phyloP scores from a whole-genome alignment of 1,140 invertebrate species.

The Prorops nasuta region DNA sequence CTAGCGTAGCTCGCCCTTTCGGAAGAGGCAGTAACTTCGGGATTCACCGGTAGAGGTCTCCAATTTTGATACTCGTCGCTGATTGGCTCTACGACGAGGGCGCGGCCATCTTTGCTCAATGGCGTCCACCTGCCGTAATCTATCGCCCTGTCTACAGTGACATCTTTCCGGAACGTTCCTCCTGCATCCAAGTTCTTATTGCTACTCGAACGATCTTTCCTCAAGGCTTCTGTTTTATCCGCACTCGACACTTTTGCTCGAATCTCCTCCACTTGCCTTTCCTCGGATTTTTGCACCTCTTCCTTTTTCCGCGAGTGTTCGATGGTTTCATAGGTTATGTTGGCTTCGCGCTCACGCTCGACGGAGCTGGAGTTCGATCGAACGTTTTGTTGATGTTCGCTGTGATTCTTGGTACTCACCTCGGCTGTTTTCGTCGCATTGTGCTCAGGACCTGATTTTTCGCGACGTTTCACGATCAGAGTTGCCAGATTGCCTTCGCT shows the following conservation, averaged over 20 bases:
- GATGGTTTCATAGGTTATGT: too few relatives aligned
- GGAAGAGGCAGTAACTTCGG: neutral
- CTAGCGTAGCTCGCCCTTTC: neutral
- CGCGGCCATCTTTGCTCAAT: constrained; percentile 23
- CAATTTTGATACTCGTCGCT: constrained; percentile 35
- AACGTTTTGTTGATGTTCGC: neutral
- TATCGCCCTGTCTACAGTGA: constrained; percentile 12
- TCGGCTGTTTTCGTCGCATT: neutral
- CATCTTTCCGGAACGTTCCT: neutral
- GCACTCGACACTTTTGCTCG: constrained; percentile 12
- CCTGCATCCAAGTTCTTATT: neutral
- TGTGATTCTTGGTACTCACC: neutral
- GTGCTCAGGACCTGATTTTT: constrained; percentile 33
- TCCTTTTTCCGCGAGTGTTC: constrained; percentile 14
- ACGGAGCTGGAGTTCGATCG: neutral
- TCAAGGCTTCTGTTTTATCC: neutral
- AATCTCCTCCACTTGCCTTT: constrained; percentile 28
- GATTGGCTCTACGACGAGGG: constrained; percentile 8
- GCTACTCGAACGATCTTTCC: too few relatives aligned
- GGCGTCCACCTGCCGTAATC: constrained; percentile 43
- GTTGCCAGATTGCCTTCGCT: constrained; percentile 72
- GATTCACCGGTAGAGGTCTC: constrained; percentile 27
- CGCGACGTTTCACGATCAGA: constrained; percentile 73
- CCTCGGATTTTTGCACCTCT: constrained; percentile 24
- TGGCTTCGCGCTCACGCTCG: neutral